phyloP scores from a whole-genome alignment of 92 coral and sea anemone genomes.

The Parazoanthus darwini region DNA sequence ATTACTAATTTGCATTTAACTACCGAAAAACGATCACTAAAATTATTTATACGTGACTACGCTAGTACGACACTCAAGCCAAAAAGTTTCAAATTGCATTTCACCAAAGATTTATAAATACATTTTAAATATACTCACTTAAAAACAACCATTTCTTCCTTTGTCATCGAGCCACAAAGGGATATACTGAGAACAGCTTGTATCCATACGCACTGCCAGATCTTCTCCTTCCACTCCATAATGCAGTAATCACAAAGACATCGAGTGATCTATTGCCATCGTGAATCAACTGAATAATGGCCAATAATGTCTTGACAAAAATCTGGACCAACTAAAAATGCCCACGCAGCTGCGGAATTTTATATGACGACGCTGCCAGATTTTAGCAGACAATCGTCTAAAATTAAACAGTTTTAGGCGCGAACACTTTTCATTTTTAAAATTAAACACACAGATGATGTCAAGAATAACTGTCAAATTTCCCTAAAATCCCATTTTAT shows the following conservation, averaged over 20 bases:
- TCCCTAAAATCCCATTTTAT: neutral
- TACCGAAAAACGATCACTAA: neutral
- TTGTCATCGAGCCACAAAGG: conserved; percentile 62
- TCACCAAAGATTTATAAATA: neutral
- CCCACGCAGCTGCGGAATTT: conserved; percentile 14
- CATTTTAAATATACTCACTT: conserved; percentile 30
- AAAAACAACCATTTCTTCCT: conserved; percentile 71
- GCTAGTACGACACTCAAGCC: neutral
- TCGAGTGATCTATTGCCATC: neutral
- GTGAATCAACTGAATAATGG: neutral
- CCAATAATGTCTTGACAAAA: neutral
- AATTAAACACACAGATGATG: neutral
- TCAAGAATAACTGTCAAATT: neutral
- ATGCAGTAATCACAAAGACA: conserved; percentile 11
- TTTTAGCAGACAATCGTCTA: neutral
- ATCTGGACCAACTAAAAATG: neutral
- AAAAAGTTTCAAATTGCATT: neutral
- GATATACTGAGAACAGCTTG: conserved; percentile 41
- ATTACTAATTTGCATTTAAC: too few species aligned
- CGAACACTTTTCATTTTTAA: neutral
- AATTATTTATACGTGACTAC: too few species aligned
- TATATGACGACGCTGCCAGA: neutral
- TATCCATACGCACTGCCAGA: conserved; percentile 46
- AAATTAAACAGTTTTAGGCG: neutral
- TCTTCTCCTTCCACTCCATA: conserved; percentile 33